These are phyloP conservation scores for Nothoprocta perdicaria DNA, from an alignment of 2,113 vertebrate species.

Conservation along the genomic window DNA sequence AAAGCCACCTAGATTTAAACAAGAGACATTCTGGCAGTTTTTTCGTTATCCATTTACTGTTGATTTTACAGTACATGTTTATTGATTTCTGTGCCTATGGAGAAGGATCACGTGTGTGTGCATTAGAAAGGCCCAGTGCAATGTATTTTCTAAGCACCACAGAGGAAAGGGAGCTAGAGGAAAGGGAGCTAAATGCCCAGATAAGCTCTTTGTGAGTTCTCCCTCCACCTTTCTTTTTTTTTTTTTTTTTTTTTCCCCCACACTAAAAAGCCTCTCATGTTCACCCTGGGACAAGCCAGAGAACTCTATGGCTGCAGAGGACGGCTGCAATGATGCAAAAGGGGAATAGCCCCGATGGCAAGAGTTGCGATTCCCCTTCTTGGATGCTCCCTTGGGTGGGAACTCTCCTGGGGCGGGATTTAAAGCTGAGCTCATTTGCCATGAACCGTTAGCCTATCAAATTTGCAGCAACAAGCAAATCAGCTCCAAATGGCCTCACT, in stretches of 20 bases:
- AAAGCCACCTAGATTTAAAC: neutral
- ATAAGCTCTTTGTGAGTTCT: neutral
- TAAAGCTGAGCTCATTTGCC: neutral
- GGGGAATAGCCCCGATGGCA: accelerated
- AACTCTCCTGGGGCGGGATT: neutral
- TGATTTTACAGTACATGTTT: neutral
- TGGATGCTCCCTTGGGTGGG: neutral
- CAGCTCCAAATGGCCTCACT: neutral
- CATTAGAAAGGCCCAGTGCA: neutral
- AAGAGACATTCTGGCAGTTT: slow-evolving; percentile 2
- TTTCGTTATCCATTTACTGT: slow-evolving; percentile 37
- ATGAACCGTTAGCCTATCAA: accelerated
- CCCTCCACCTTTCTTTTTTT: neutral
- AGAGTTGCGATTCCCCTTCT: neutral
- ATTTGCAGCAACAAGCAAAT: neutral
- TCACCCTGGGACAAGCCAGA: neutral
- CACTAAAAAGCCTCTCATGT: neutral
- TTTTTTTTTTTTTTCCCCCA: neutral
- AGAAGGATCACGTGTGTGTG: neutral
- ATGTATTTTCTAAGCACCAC: neutral
- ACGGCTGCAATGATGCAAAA: neutral
- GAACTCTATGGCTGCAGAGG: neutral
- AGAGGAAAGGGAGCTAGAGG: neutral
- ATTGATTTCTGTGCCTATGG: slow-evolving; percentile 34
- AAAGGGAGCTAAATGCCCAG: neutral